Percentiles rank a stretch among this genome's conserved stretches.
These are phyloP conservation scores for Scaptomyza hsui DNA, from an alignment of 1,140 invertebrate species.

Conservation along the genomic window DNA sequence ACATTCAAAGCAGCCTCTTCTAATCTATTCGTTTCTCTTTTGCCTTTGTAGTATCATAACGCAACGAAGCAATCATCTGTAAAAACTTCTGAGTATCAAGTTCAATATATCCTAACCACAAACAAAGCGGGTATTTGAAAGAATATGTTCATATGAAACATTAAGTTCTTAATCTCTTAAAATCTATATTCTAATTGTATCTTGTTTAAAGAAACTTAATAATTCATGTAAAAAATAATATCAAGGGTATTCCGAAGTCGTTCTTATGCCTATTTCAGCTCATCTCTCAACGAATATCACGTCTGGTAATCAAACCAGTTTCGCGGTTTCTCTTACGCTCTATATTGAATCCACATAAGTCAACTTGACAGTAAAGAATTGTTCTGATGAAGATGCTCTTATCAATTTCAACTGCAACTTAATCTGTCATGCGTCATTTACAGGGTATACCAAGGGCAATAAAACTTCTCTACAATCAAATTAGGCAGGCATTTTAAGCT, in stretches of 20 bases:
- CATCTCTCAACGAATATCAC: constrained; percentile 36
- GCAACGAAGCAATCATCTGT: no score
- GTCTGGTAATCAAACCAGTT: constrained; percentile 61
- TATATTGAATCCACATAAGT: constrained; percentile 11
- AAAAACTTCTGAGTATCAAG: constrained; percentile 3
- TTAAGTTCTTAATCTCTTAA: neutral
- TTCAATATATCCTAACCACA: neutral
- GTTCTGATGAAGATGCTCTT: constrained; percentile 1
- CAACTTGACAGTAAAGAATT: constrained; percentile 2
- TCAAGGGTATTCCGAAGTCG: constrained; percentile 26
- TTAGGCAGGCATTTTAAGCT: constrained; percentile 20
- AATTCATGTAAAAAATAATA: no score
- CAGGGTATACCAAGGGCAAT: constrained; percentile 7
- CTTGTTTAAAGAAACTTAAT: neutral
- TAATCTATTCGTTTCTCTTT: constrained; percentile 25
- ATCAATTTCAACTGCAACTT: neutral
- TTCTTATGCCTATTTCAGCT: constrained; percentile 24
- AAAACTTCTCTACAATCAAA: neutral
- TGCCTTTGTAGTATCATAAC: no score
- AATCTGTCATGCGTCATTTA: neutral
- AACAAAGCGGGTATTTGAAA: constrained; percentile 1
- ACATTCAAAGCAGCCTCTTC: constrained; percentile 5
- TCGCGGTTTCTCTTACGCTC: constrained; percentile 39
- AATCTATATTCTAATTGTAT: neutral
- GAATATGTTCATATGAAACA: no score